Evolutionary conservation across 2,888 invertebrate species (phyloP).

Genomic region (Aleiodes alternator): DNA sequence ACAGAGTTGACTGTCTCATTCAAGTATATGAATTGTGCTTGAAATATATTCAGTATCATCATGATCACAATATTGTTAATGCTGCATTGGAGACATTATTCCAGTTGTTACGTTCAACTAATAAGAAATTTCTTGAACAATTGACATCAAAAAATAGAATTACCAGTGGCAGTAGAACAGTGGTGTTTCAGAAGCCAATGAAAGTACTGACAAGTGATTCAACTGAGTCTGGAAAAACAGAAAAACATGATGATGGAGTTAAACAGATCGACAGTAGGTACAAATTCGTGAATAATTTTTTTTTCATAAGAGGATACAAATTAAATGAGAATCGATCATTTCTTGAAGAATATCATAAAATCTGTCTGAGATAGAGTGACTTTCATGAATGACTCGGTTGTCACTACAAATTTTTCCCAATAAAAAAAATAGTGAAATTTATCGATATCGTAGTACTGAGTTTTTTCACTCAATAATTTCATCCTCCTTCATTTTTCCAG

Average conservation of each 20-base stretch:
- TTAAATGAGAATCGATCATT: neutral
- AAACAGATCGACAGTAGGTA: slow-evolving; percentile 62
- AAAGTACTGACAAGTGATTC: slow-evolving; percentile 59
- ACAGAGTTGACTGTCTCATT: slow-evolving; percentile 67
- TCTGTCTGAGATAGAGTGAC: neutral
- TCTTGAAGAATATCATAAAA: neutral
- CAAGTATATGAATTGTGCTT: slow-evolving; percentile 88
- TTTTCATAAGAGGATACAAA: no score
- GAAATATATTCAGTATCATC: slow-evolving; percentile 80
- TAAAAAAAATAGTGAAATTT: neutral
- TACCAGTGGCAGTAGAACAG: slow-evolving; percentile 63
- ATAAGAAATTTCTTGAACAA: slow-evolving; percentile 73
- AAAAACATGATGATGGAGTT: slow-evolving; percentile 58
- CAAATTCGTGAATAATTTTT: slow-evolving; percentile 5
- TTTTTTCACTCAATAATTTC: neutral
- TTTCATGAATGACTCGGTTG: neutral
- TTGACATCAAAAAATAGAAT: slow-evolving; percentile 76
- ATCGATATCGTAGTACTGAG: no score
- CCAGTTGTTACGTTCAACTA: slow-evolving; percentile 77
- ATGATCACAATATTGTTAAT: slow-evolving; percentile 92
- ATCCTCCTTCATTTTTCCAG: slow-evolving; percentile 54
- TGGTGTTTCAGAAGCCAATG: slow-evolving; percentile 50
- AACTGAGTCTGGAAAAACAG: slow-evolving; percentile 60
- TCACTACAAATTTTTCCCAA: neutral
- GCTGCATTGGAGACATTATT: slow-evolving; percentile 86